These are phyloP conservation scores for Aspidiotus rigidus DNA, from an alignment of 2,888 invertebrate genomes.

Conservation along the genomic window DNA sequence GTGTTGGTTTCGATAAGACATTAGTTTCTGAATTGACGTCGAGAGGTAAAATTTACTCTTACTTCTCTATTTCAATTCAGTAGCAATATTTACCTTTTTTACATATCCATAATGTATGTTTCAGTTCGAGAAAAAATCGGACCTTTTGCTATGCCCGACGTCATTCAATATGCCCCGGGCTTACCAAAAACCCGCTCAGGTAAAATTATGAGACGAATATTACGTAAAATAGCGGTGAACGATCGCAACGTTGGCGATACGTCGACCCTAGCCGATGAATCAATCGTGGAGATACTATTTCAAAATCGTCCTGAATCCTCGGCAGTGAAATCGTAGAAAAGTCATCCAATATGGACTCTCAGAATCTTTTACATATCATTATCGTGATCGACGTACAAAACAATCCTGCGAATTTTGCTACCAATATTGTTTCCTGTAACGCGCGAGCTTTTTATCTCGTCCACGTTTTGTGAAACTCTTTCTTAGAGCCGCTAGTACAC, in stretches of 20 bases:
- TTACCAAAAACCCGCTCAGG: slow-evolving; percentile 95
- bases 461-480: too few species aligned
- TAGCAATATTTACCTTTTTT: background rate
- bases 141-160: slow-evolving; percentile 90
- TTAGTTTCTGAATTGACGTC: slow-evolving; percentile 63
- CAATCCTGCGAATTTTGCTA: too few species aligned
- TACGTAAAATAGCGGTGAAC: slow-evolving; percentile 84
- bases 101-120: slow-evolving; percentile 25
- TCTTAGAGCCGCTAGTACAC: too few species aligned
- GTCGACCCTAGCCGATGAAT: slow-evolving; percentile 85
- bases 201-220: slow-evolving; percentile 92
- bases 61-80: background rate
- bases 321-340: background rate
- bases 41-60: slow-evolving; percentile 43
- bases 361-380: too few species aligned
- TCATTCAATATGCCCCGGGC: slow-evolving; percentile 85
- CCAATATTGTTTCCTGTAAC: too few species aligned
- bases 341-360: too few species aligned
- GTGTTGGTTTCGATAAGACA: slow-evolving; percentile 57
- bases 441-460: too few species aligned
- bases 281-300: slow-evolving; percentile 73
- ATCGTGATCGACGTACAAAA: too few species aligned
- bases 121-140: slow-evolving; percentile 84
- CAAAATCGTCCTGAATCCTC: slow-evolving; percentile 52
- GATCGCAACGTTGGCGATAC: slow-evolving; percentile 85